Conservation (phyloP, 2,113 vertebrate genomes). For the Paramisgurnus dabryanus region DNA sequence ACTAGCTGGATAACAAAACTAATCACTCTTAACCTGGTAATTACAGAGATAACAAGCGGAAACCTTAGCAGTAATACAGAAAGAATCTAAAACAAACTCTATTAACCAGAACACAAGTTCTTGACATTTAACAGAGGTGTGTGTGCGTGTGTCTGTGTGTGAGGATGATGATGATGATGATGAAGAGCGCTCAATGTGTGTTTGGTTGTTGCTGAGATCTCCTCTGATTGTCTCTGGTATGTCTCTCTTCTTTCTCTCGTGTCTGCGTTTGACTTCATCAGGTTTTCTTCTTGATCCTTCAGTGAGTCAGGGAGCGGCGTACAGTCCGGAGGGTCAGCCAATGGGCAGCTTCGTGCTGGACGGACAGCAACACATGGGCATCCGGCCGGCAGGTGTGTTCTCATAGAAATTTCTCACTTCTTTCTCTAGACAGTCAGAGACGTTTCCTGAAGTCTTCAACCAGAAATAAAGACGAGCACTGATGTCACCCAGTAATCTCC, state of each 20-base stretch:
- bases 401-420: no score
- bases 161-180: slow-evolving; percentile 21
- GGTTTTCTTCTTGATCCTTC: slow-evolving; percentile 99
- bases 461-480: no score
- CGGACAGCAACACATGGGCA: slow-evolving; percentile 99
- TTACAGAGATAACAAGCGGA: no score
- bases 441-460: slow-evolving; percentile 6
- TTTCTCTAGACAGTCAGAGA: neutral
- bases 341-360: slow-evolving; percentile 99
- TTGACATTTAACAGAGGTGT: slow-evolving; percentile 40
- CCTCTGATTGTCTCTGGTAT: slow-evolving; percentile 99
- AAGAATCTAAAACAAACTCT: no score
- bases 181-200: slow-evolving; percentile 63
- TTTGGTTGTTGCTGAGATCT: slow-evolving; percentile 91
- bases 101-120: no score
- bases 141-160: slow-evolving; percentile 57
- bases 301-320: slow-evolving; percentile 99
- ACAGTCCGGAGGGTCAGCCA: slow-evolving; percentile 99
- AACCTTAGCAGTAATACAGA: no score
- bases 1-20: no score
- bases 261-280: slow-evolving; percentile 99
- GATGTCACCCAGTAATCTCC: no score
- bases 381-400: slow-evolving; percentile 92
- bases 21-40: no score
- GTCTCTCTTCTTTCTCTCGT: slow-evolving; percentile 94